These are phyloP conservation scores for Hipparchia sbordonii DNA, from an alignment of 2,888 invertebrate species.

Conservation along the genomic window DNA sequence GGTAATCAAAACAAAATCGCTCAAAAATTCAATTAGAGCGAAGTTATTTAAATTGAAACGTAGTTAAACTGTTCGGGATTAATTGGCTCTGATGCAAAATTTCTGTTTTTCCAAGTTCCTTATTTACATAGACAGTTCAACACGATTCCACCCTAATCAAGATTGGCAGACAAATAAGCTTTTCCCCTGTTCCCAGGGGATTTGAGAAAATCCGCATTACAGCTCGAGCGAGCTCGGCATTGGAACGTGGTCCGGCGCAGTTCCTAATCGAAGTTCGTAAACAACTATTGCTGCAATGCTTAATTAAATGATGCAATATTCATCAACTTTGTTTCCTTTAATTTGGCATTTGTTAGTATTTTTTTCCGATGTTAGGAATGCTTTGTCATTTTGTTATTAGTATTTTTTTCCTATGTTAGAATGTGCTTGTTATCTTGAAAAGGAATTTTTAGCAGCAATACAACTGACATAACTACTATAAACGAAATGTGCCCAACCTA, in stretches of 20 bases:
- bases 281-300: slow-evolving; percentile 5
- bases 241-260: slow-evolving; percentile 25
- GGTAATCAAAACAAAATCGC: background rate
- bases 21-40: background rate
- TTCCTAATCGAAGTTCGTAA: slow-evolving; percentile 20
- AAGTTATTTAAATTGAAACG: background rate
- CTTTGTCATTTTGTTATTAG: too few species aligned
- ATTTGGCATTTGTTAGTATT: background rate
- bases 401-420: background rate
- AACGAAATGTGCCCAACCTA: background rate
- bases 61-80: slow-evolving; percentile 16
- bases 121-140: slow-evolving; percentile 42
- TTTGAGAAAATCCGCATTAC: slow-evolving; percentile 38
- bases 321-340: background rate
- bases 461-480: background rate
- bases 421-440: background rate
- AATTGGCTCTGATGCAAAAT: slow-evolving; percentile 14
- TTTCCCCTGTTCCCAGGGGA: slow-evolving; percentile 33
- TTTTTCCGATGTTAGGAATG: background rate
- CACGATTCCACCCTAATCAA: slow-evolving; percentile 47
- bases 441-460: background rate
- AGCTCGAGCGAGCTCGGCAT: slow-evolving; percentile 27
- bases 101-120: slow-evolving; percentile 32
- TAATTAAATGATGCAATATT: slow-evolving; percentile 7
- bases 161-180: slow-evolving; percentile 49